These are phyloP conservation scores for Melikaiella ostensackeni DNA, from an alignment of 2,888 invertebrate species.

Conservation along the genomic window DNA sequence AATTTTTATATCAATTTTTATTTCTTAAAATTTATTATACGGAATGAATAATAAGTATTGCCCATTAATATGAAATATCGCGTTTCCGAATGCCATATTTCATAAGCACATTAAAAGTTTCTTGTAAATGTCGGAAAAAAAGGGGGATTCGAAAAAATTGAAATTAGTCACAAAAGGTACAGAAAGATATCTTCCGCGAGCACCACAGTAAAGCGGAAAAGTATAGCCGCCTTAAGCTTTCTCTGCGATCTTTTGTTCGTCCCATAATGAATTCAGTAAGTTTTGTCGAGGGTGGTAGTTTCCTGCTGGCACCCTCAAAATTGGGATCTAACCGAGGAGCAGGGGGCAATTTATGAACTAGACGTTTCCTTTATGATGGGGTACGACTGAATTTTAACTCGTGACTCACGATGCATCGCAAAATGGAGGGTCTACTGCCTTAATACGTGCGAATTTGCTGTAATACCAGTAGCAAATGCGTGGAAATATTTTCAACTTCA, in stretches of 20 bases:
- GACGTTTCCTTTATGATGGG: conserved; percentile 74
- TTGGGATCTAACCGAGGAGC: conserved; percentile 63
- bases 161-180: conserved; percentile 35
- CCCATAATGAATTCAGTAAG: conserved; percentile 75
- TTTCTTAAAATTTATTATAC: no score
- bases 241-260: conserved; percentile 71
- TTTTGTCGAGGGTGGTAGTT: conserved; percentile 75
- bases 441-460: conserved; percentile 37
- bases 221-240: conserved; percentile 68
- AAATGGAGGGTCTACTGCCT: conserved; percentile 42
- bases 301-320: conserved; percentile 75
- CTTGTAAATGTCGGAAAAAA: conserved; percentile 11
- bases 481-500: conserved; percentile 31
- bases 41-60: no score
- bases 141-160: conserved; percentile 16
- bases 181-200: conserved; percentile 38
- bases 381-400: conserved; percentile 74
- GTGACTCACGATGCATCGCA: conserved; percentile 68
- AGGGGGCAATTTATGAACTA: conserved; percentile 73
- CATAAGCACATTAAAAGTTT: neutral
- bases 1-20: no score
- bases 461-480: conserved; percentile 20
- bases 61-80: neutral
- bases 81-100: neutral
- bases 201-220: conserved; percentile 50